A percentile compares a stretch with the other conserved stretches of the same genome.
These are phyloP conservation scores for Denticeps clupeoides DNA, from an alignment of 2,797 vertebrate genomes.

Conservation along the genomic window DNA sequence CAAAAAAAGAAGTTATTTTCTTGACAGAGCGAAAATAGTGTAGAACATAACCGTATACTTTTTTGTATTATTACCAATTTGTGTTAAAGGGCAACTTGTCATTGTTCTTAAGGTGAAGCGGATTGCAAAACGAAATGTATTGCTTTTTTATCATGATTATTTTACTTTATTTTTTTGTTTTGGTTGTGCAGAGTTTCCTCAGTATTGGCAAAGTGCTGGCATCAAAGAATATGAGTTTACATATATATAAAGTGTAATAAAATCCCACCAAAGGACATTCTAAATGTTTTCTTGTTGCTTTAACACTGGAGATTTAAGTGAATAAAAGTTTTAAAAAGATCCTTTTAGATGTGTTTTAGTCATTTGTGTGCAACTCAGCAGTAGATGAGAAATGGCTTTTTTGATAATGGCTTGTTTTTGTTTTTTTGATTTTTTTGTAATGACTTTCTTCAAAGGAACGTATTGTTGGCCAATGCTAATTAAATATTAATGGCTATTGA, in stretches of 20 bases:
- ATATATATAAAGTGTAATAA: conserved; percentile 91
- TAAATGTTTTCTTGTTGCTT: conserved; percentile 99
- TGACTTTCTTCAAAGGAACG: conserved; percentile 51
- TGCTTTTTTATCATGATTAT: conserved; percentile 54
- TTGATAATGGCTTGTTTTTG: too few relatives aligned
- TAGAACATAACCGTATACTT: conserved; percentile 83
- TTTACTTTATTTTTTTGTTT: conserved; percentile 47
- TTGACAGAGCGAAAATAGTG: conserved; percentile 65
- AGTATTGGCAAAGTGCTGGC: conserved; percentile 91
- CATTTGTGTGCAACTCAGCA: neutral
- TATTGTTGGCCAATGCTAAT: conserved; percentile 52
- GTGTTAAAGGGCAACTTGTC: conserved; percentile 84
- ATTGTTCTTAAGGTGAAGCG: conserved; percentile 65
- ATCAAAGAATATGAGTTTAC: conserved; percentile 98
- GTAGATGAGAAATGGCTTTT: too few relatives aligned
- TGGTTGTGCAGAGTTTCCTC: conserved; percentile 80
- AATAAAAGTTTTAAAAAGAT: conserved; percentile 78
- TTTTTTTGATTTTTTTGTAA: conserved; percentile 30
- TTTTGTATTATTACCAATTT: conserved; percentile 92
- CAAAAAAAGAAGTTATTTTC: conserved; percentile 90
- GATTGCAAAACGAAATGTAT: conserved; percentile 54
- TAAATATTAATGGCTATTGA: conserved; percentile 61
- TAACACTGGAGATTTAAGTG: conserved; percentile 92
- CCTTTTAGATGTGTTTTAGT: conserved; percentile 6
- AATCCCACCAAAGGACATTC: conserved; percentile 99